A percentile compares a stretch with the other conserved stretches of the same genome.
phyloP scores from a whole-genome alignment of 2,113 vertebrate genomes.

The Aspidoscelis tigris region DNA sequence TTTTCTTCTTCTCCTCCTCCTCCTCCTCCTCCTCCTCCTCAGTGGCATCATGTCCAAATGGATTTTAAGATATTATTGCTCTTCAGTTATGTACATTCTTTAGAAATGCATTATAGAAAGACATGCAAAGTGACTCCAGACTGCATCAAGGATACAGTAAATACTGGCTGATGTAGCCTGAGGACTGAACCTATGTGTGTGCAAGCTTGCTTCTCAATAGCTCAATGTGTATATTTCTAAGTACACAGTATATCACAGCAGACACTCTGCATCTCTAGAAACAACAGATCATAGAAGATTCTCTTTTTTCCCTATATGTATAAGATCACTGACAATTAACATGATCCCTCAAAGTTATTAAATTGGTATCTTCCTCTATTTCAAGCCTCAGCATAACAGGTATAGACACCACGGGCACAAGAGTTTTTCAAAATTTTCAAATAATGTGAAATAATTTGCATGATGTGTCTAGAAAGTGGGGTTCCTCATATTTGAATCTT shows the following conservation, averaged over 20 bases:
- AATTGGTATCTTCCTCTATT: not conserved
- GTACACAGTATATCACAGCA: not conserved
- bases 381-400: too few relatives aligned
- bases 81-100: not conserved
- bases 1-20: too few relatives aligned
- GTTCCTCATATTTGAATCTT: too few relatives aligned
- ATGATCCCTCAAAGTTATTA: not conserved
- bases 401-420: too few relatives aligned
- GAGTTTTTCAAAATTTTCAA: too few relatives aligned
- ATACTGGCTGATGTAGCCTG: not conserved
- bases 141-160: not conserved
- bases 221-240: not conserved
- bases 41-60: not conserved
- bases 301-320: not conserved
- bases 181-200: not conserved
- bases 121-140: not conserved
- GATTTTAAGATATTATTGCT: not conserved
- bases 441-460: too few relatives aligned
- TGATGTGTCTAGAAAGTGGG: too few relatives aligned
- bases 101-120: not conserved
- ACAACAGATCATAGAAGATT: not conserved
- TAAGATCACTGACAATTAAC: not conserved
- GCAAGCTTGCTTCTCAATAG: not conserved
- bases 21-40: too few relatives aligned
- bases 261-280: not conserved